Percentiles rank a stretch among this genome's conserved stretches.
These are phyloP conservation scores for Tromatobia lineatoria DNA, from an alignment of 2,888 invertebrate species.

Conservation along the genomic window DNA sequence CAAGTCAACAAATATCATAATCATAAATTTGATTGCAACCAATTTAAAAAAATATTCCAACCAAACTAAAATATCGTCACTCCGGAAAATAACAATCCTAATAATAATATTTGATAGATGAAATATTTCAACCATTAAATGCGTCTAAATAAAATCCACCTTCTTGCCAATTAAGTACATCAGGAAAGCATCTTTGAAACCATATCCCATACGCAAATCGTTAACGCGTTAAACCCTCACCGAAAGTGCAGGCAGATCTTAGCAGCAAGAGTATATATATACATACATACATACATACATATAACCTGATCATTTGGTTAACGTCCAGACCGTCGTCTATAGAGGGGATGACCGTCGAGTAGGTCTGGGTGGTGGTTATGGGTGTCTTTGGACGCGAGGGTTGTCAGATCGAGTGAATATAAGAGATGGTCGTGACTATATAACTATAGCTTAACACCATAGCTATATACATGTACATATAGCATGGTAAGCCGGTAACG, in stretches of 20 bases:
- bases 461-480: slow-evolving; percentile 52
- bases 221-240: slow-evolving; percentile 7
- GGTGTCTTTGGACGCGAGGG: slow-evolving; percentile 63
- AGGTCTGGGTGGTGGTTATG: slow-evolving; percentile 4
- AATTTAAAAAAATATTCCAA: too few species aligned
- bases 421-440: slow-evolving; percentile 65
- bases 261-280: not conserved
- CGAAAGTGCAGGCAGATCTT: slow-evolving; percentile 16
- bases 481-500: slow-evolving; percentile 50
- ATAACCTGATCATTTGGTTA: slow-evolving; percentile 39
- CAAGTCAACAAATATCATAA: too few species aligned
- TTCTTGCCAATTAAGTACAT: not conserved
- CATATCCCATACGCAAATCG: not conserved
- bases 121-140: not conserved
- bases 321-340: slow-evolving; percentile 25
- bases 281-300: slow-evolving; percentile 18
- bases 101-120: too few species aligned
- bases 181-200: not conserved
- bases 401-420: slow-evolving; percentile 80
- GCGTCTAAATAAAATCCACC: not conserved
- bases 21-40: too few species aligned
- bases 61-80: too few species aligned
- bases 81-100: not conserved
- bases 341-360: not conserved
- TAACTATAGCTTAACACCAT: slow-evolving; percentile 24